Percentiles rank a stretch among this genome's conserved stretches.
phyloP scores from a whole-genome alignment of 1,140 invertebrate genomes.

The Pararge aegeria region DNA sequence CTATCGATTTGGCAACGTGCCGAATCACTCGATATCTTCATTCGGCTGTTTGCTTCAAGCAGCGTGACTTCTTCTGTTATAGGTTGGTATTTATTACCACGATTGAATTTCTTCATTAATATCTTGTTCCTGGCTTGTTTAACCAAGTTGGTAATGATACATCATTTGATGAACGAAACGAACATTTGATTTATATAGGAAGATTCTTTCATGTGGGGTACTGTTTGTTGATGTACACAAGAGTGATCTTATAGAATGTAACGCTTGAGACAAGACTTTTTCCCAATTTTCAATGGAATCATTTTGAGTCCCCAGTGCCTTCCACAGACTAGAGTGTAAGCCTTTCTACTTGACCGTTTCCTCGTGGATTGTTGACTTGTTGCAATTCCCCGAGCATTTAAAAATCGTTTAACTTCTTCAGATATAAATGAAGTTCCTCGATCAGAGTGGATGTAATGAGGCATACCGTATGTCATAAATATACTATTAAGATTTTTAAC shows the following conservation, averaged over 20 bases:
- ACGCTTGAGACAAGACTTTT: conserved; percentile 16
- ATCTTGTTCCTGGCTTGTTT: not conserved
- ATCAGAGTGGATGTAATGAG: conserved; percentile 31
- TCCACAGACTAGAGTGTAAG: conserved; percentile 26
- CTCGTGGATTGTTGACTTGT: conserved; percentile 22
- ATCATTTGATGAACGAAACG: conserved; percentile 23
- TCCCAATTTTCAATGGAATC: conserved; percentile 24
- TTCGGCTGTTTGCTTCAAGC: no score
- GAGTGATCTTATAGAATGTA: conserved; percentile 33
- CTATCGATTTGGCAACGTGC: not conserved
- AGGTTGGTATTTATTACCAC: not conserved
- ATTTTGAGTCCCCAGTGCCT: conserved; percentile 13
- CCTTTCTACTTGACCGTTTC: conserved; percentile 29
- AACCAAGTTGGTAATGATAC: conserved; percentile 31
- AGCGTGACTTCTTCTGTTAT: no score
- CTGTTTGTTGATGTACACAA: conserved; percentile 33
- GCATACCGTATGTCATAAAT: conserved; percentile 29
- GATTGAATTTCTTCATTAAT: no score
- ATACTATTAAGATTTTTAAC: no score
- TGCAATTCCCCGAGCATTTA: conserved; percentile 21
- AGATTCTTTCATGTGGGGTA: conserved; percentile 37
- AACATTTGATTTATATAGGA: conserved; percentile 22
- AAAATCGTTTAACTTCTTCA: conserved; percentile 20
- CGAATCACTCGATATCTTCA: not conserved
- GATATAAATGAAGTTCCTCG: conserved; percentile 28